Evolutionary conservation across 2,888 invertebrate species (phyloP), one percentile per base, ranked within the genome.

Genomic region (Drosophila rellima): DNA sequence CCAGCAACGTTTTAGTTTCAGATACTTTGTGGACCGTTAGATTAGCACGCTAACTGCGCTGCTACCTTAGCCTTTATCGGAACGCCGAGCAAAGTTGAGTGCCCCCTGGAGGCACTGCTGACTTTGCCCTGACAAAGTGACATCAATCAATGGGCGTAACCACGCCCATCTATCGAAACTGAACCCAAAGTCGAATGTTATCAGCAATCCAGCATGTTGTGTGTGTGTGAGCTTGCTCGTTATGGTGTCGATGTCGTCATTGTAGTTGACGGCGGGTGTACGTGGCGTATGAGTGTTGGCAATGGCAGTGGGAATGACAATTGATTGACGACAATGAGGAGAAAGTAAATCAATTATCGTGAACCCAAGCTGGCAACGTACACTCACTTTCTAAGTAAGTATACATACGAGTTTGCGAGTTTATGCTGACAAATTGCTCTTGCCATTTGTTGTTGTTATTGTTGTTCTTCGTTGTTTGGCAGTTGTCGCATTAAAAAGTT

Each of bases 301-400:
- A 64, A 35, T 55, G 62, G 51, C 74, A 56, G 42, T 59, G 56
- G 42, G 10, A 70, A 57, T 77, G 82, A 56, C 88, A 85, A 84
- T 85, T 89, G 85, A 86, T 86, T 89, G 90, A 86, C 90, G 90
- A 80, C 83, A 71, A 78, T 77, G 76, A 78, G 62, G 13, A 44
- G 54, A 51, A 88, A 89, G 88, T 89, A 88, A 89, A 85, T 85
- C 89, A 85, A 85, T 89, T 89, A 85, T 89, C 69, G 70, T 66
- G 61, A 40, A 64, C 66, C 59, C 47, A 73, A 78, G 74, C 69
- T 42, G 33, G 29, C 68, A 70, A 56, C 64, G 65, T 61, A 55
- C 31, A 55, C 54, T 42, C 54, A 31, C 18, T 20, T 26, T 26
- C 18, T 55, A 55, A 42, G 31, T 55, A 29, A 39, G 47, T 40